Evolutionary conservation across 1,140 invertebrate species (phyloP), one percentile per base, ranked within the genome.

Genomic region (Leptopilina clavipes): DNA sequence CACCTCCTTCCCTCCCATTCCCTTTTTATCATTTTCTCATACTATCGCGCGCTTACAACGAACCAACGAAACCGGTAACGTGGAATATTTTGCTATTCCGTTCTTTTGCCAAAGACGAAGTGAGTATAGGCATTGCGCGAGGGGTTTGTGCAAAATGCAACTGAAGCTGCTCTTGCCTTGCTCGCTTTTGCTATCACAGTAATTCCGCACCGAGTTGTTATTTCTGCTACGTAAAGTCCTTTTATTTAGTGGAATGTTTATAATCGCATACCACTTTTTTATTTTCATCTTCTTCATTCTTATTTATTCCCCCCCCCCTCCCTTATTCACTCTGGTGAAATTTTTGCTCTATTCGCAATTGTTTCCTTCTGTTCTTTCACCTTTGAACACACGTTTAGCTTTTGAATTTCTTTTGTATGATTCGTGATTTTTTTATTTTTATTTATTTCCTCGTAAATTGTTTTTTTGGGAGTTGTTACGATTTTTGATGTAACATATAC

Each of bases 161-260:
- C n/a, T 48, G n/a, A n/a, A n/a, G n/a, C 70, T 25, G 37, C 25
- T 31, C 25, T 7, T 70, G 72, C 40, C 25, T 44, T 14, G 37
- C 19, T 22, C 37, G 19, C 59, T 76, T 77, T 74, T 74, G 71
- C 19, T 19, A 71, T 74, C 22, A 74, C 48, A 80, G 81, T 83
- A 83, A 86, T 85, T 82, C 71, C 9, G 71, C n/a, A 65, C 74
- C 40, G 72, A 76, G 73, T 78, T 83, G 77, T 85, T 85, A 84
- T 84, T 83, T 84, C 78, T 82, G 72, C 76, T 76, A 70, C 73
- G 76, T 73, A 37, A 59, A 74, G 76, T 76, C 80, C 74, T 84
- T 81, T 84, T 80, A 80, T 82, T 82, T 71, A 52, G 76, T 45
- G 76, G 71, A 70, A 84, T 81, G 78, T 83, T 83, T 83, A 83